phyloP scores from a whole-genome alignment of 2,888 invertebrate species.

The Nomada flava region DNA sequence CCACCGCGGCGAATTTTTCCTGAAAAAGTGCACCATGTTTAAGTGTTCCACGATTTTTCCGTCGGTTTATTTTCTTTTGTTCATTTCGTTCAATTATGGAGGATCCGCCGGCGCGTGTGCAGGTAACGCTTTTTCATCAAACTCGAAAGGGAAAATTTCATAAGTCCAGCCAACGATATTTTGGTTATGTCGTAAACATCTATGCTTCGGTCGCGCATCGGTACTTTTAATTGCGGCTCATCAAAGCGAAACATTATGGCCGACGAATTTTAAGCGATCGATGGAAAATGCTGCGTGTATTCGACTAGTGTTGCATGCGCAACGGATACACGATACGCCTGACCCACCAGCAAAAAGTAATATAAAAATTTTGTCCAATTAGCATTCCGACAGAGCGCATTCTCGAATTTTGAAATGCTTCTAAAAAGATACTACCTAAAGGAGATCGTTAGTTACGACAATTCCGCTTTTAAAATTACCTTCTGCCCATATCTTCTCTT shows the following conservation, averaged over 20 bases:
- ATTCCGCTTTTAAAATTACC: background rate
- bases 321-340: conserved; percentile 7
- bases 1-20: conserved; percentile 4
- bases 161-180: conserved; percentile 11
- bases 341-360: conserved; percentile 20
- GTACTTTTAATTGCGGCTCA: conserved; percentile 29
- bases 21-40: conserved; percentile 16
- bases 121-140: conserved; percentile 30
- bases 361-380: conserved; percentile 25
- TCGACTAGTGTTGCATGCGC: conserved; percentile 19
- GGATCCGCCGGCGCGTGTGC: conserved; percentile 22
- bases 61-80: conserved; percentile 34
- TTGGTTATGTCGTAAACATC: conserved; percentile 24
- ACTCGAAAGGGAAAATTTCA: background rate
- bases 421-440: background rate
- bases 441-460: conserved; percentile 7
- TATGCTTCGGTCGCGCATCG: background rate
- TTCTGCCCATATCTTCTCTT: background rate
- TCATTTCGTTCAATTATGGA: conserved; percentile 14
- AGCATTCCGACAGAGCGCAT: conserved; percentile 18
- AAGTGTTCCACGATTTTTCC: conserved; percentile 20
- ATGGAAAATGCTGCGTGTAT: conserved; percentile 28
- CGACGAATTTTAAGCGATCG: conserved; percentile 30
- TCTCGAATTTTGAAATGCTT: conserved; percentile 1
- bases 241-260: conserved; percentile 17